Percentiles rank a stretch among this genome's conserved stretches.
Conservation (phyloP, 2,888 invertebrate genomes). For the Tipula helvola region DNA sequence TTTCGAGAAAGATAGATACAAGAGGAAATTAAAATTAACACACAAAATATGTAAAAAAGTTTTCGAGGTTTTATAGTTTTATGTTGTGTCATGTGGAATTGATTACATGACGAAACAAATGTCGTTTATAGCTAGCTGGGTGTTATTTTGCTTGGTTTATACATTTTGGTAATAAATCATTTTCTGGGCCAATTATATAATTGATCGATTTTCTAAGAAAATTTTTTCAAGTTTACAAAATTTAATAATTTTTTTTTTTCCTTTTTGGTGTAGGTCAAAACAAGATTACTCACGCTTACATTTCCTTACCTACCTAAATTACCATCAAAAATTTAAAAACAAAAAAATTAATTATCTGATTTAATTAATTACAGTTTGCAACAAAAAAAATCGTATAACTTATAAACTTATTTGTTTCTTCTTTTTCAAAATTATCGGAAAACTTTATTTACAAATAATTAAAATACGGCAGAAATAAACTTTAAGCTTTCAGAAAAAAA, state of each 20-base stretch:
- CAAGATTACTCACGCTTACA: not conserved
- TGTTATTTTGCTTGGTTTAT: not conserved
- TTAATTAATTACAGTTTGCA: not conserved
- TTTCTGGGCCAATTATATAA: not conserved
- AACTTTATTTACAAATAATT: not conserved
- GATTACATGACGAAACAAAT: not conserved
- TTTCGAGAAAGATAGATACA: not conserved
- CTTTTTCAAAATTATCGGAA: not conserved
- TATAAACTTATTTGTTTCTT: not conserved
- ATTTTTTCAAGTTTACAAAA: not conserved
- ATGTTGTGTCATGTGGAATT: not conserved
- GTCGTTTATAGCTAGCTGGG: not conserved
- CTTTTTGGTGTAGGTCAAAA: not conserved
- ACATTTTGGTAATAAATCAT: not conserved
- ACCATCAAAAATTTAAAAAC: not conserved
- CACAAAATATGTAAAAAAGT: not conserved
- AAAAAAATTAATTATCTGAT: not conserved
- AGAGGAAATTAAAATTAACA: not conserved
- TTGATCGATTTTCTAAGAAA: not conserved
- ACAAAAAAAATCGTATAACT: not conserved
- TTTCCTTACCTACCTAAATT: not conserved
- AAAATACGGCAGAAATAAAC: not conserved
- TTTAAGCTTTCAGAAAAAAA: not conserved
- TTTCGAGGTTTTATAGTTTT: constrained; percentile 4
- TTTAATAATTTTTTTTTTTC: not conserved